Evolutionary conservation across 2,888 invertebrate species (phyloP).

Genomic region (Melieria picta): DNA sequence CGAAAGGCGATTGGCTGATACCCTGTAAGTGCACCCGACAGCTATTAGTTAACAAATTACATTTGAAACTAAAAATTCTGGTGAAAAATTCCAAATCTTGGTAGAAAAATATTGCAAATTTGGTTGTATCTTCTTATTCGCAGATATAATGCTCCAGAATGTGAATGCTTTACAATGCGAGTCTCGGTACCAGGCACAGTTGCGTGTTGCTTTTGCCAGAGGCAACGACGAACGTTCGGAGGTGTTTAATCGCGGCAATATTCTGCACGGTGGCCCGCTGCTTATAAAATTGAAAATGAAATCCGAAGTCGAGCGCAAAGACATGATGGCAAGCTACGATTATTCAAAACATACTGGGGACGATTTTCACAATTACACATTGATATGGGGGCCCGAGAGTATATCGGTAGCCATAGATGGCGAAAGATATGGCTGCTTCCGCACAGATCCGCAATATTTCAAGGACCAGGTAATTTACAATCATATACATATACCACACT

Average conservation of each 20-base stretch:
- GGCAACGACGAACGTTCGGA: neutral
- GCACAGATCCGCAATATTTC: no score
- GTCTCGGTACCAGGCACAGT: neutral
- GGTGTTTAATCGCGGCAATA: constrained; percentile 72
- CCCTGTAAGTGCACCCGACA: constrained; percentile 70
- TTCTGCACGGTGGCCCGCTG: constrained; percentile 12
- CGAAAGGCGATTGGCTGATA: constrained; percentile 81
- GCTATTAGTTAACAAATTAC: neutral
- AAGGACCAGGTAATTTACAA: no score
- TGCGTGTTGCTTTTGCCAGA: constrained; percentile 15
- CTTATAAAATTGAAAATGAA: constrained; percentile 36
- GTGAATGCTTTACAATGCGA: constrained; percentile 41
- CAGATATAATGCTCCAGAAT: constrained; percentile 73
- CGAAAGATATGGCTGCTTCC: constrained; percentile 66
- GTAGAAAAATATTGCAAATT: no score
- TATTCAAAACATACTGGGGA: constrained; percentile 67
- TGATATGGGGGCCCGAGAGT: constrained; percentile 72
- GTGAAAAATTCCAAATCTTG: neutral
- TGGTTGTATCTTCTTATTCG: constrained; percentile 39
- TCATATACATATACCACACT: no score
- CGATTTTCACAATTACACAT: constrained; percentile 74
- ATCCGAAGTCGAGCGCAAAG: constrained; percentile 56
- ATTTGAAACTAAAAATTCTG: no score
- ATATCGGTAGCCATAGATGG: constrained; percentile 68
- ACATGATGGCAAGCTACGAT: constrained; percentile 54